Base-by-base conservation (phyloP, 2,113 vertebrate genomes). In the Potamarius usumacintae region DNA sequence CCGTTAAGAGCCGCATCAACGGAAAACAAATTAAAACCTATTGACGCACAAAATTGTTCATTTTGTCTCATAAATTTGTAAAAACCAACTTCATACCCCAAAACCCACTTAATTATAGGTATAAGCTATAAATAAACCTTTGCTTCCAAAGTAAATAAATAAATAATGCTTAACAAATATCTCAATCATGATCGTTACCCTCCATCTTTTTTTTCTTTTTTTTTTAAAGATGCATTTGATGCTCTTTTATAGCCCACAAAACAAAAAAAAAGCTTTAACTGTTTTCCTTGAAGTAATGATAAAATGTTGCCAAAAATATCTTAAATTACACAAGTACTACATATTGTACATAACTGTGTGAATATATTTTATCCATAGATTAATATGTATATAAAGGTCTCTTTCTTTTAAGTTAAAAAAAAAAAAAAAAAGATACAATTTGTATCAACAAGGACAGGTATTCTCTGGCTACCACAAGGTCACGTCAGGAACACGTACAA, bases 391-490 rank as follows among this genome's bases (percentile, higher is more conserved):
- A 95, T 96, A 97, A 96, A 97, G 95, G 96, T 93, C 96, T 96
- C 93, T 76, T 50, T 78, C 27, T 93, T 90, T 87, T 95, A 96
- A 96, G 96, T 97, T 97, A 96, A 86, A 86, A 93, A 77, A 42
- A 42, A 42, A 42, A 42, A 42, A 42, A 42, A 42, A 92, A 96
- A 96, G 97, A 99, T 98, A 99, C 97, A 99, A 99, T 98, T 99
- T 99, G 98, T 98, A 99, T 99, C 97, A 99, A 98, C 96, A 93
- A 96, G 95, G 95, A 96, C 95, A 96, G 95, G 96, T 97, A 95
- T 95, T 96, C 96, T 97, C 97, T 96, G 96, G 96, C 95, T 96
- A 93, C 95, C 94, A 88, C 95, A 95, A 42, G 95, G 94, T 94
- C 95, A 95, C 93, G 92, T 95, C 94, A 95, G 93, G 92, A 93